Percentiles rank a stretch among this genome's conserved stretches.
Conservation (phyloP, 2,888 invertebrate genomes). For the Drosophila algonquin region DNA sequence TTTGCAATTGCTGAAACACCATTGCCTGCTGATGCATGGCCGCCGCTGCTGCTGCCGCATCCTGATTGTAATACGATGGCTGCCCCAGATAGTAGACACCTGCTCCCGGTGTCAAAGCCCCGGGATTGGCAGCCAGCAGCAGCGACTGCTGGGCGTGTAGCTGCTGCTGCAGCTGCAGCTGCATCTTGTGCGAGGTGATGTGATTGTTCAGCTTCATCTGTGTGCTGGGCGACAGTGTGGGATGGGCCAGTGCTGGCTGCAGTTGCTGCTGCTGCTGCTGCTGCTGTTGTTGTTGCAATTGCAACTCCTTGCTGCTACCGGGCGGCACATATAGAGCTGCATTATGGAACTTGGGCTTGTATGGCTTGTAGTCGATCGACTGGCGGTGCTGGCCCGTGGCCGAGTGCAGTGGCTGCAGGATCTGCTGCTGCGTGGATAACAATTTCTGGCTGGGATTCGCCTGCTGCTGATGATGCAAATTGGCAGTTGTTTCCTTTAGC, state of each 20-base stretch:
- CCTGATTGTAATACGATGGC: slow-evolving; percentile 66
- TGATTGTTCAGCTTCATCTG: slow-evolving; percentile 81
- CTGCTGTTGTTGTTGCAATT: slow-evolving; percentile 40
- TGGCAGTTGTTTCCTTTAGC: no score
- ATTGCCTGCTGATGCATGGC: slow-evolving; percentile 73
- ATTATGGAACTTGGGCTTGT: slow-evolving; percentile 91
- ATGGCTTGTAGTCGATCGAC: slow-evolving; percentile 85
- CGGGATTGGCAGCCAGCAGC: slow-evolving; percentile 55
- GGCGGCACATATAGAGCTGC: slow-evolving; percentile 85
- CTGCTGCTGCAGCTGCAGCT: slow-evolving; percentile 61
- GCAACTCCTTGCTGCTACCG: slow-evolving; percentile 43
- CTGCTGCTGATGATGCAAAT: no score
- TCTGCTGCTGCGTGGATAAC: no score
- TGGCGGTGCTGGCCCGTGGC: slow-evolving; percentile 79
- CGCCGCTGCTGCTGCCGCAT: slow-evolving; percentile 50
- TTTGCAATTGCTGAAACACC: slow-evolving; percentile 53
- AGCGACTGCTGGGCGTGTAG: slow-evolving; percentile 66
- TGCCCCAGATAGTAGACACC: slow-evolving; percentile 75
- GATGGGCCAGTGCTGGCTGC: slow-evolving; percentile 61
- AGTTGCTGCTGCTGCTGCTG: slow-evolving; percentile 49
- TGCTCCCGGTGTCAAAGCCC: slow-evolving; percentile 47
- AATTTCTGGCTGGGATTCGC: no score
- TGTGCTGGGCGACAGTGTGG: slow-evolving; percentile 80
- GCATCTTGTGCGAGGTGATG: slow-evolving; percentile 81
- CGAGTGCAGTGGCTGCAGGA: slow-evolving; percentile 36